These are phyloP conservation scores for Pollenia angustigena DNA, from an alignment of 2,888 invertebrate species.

Conservation along the genomic window DNA sequence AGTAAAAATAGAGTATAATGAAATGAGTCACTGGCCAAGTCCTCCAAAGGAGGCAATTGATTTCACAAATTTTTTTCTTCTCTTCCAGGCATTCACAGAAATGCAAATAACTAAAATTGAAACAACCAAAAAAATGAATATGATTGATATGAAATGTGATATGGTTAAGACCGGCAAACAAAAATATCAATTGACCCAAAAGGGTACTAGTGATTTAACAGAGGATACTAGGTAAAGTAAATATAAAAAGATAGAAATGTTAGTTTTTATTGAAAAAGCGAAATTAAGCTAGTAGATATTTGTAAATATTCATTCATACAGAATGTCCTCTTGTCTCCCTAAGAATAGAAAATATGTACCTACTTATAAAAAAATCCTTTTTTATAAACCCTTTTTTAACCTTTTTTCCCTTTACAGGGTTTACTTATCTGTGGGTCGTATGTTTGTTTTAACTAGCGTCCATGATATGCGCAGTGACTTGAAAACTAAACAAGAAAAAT, in stretches of 20 bases:
- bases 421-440: constrained; percentile 89
- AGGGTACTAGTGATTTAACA: constrained; percentile 82
- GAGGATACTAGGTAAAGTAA: constrained; percentile 81
- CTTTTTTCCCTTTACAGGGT: constrained; percentile 77
- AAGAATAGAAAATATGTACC: too few species aligned
- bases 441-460: constrained; percentile 90
- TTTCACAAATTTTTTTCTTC: constrained; percentile 15
- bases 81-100: constrained; percentile 89
- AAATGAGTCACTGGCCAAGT: constrained; percentile 37
- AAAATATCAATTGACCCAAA: constrained; percentile 89
- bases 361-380: too few species aligned
- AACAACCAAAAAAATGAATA: constrained; percentile 90
- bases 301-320: too few species aligned
- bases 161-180: constrained; percentile 88
- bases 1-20: not conserved
- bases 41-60: constrained; percentile 12
- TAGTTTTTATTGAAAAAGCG: too few species aligned
- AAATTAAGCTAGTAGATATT: too few species aligned
- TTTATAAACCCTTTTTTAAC: not conserved
- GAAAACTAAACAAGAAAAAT: constrained; percentile 85
- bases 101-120: constrained; percentile 91
- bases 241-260: too few species aligned
- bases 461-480: constrained; percentile 87
- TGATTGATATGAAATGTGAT: constrained; percentile 90
- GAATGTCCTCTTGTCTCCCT: too few species aligned